Conservation (phyloP, 2,797 vertebrate species). For the Peromyscus attwateri region DNA sequence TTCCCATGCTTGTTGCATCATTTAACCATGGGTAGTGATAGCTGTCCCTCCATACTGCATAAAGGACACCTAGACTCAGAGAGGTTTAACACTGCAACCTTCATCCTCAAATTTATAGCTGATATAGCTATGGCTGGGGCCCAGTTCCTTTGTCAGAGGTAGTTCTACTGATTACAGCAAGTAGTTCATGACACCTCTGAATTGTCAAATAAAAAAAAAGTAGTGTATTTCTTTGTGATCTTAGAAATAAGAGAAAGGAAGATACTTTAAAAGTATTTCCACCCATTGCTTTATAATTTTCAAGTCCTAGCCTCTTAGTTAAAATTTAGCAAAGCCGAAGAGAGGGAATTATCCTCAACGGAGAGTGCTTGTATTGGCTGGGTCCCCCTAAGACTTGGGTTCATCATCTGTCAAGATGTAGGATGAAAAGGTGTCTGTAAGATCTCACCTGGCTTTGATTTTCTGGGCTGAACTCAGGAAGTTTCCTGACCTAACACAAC, state of each 20-base stretch:
- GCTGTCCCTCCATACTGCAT: background rate
- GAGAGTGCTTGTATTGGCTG: background rate
- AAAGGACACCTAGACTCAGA: background rate
- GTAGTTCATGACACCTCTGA: background rate
- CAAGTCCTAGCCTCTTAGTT: background rate
- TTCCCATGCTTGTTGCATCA: background rate
- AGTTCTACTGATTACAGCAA: background rate
- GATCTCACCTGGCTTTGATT: background rate
- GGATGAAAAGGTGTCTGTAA: background rate
- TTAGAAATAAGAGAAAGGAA: background rate
- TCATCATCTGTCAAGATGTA: background rate
- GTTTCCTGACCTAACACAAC: background rate
- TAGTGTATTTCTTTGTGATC: background rate
- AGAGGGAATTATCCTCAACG: background rate
- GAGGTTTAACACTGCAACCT: background rate
- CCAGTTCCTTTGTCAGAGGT: background rate
- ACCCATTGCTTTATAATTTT: background rate
- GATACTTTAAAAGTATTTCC: background rate
- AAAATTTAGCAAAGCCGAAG: background rate
- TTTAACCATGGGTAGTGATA: background rate
- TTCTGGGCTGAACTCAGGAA: background rate
- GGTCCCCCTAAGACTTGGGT: background rate
- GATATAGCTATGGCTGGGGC: background rate
- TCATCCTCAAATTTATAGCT: background rate
- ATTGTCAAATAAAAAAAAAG: background rate